These are phyloP conservation scores for Thamnophis elegans DNA, from an alignment of 2,797 vertebrate genomes.

Conservation along the genomic window DNA sequence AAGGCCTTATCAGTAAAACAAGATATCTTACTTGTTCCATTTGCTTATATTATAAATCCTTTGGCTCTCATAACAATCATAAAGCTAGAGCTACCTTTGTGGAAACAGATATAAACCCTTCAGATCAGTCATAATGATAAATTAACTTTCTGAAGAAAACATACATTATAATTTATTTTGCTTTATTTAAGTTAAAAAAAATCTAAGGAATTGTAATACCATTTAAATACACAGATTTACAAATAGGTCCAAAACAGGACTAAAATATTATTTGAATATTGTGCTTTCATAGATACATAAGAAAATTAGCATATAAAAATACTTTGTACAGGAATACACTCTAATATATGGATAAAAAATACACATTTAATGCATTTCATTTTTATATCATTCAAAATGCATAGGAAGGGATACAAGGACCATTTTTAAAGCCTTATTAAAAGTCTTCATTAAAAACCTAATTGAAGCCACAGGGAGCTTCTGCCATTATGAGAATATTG, in stretches of 20 bases:
- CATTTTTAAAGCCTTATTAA: conserved; percentile 68
- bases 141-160: not conserved
- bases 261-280: conserved; percentile 76
- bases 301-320: conserved; percentile 90
- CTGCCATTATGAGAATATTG: conserved; percentile 75
- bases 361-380: conserved; percentile 81
- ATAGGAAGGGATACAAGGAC: conserved; percentile 82
- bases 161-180: conserved; percentile 51
- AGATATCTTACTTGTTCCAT: not conserved
- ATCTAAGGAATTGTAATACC: conserved; percentile 76
- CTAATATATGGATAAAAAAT: conserved; percentile 93
- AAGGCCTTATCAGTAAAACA: not conserved
- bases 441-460: conserved; percentile 77
- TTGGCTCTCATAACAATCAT: not conserved
- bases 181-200: conserved; percentile 81
- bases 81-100: not conserved
- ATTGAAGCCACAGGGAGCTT: conserved; percentile 69
- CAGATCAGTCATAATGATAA: not conserved
- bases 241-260: conserved; percentile 74
- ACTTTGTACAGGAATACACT: conserved; percentile 94
- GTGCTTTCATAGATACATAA: conserved; percentile 81
- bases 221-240: conserved; percentile 79
- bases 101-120: not conserved
- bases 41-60: not conserved
- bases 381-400: conserved; percentile 84